A percentile compares a stretch with the other conserved stretches of the same genome.
Evolutionary conservation across 2,797 vertebrate species (phyloP).

Genomic region (Ciconia nigra): DNA sequence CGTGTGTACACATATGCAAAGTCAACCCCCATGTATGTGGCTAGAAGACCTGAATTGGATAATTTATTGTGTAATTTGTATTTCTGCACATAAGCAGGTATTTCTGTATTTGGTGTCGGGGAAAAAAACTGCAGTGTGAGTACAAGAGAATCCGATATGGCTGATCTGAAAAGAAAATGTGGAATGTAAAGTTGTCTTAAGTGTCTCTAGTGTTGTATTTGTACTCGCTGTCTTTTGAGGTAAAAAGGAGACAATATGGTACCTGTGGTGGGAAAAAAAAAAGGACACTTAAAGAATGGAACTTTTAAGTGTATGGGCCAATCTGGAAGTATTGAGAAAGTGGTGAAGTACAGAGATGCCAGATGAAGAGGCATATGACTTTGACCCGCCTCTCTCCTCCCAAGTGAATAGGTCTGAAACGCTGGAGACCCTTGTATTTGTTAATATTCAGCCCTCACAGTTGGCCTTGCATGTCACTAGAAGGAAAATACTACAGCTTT

Average conservation of each 20-base stretch:
- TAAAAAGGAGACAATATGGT: not conserved
- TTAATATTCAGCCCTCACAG: not conserved
- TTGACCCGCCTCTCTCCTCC: not conserved
- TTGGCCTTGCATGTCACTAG: not conserved
- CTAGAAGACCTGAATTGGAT: not conserved
- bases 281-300: not conserved
- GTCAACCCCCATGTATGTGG: not conserved
- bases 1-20: not conserved
- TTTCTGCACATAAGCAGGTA: not conserved
- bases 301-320: not conserved
- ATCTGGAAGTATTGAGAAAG: not conserved
- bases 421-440: not conserved
- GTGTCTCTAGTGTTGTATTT: not conserved
- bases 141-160: not conserved
- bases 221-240: not conserved
- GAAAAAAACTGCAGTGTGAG: not conserved
- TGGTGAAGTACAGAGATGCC: not conserved
- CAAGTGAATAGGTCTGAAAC: not conserved
- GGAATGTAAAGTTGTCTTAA: not conserved
- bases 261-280: not conserved
- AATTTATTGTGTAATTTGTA: not conserved
- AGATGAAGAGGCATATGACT: not conserved
- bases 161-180: not conserved
- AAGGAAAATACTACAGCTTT: not conserved
- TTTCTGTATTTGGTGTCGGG: not conserved